A percentile compares a stretch with the other conserved stretches of the same genome.
Evolutionary conservation across 2,113 vertebrate species (phyloP).

Genomic region (Rattus rattus): DNA sequence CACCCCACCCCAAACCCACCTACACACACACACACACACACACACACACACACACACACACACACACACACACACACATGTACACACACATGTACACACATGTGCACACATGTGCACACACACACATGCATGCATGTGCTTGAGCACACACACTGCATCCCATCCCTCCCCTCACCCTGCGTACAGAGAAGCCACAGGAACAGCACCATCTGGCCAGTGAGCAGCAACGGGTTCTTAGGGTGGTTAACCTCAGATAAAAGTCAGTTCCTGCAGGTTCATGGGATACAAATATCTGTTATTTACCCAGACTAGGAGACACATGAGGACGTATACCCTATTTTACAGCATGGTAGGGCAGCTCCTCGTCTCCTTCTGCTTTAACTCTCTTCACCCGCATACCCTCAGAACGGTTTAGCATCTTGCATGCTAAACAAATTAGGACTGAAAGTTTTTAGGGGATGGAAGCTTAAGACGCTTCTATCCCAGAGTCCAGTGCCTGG

Average conservation of each 20-base stretch:
- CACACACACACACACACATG: too few relatives aligned
- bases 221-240: background rate
- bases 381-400: background rate
- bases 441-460: background rate
- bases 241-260: background rate
- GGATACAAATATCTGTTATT: background rate
- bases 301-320: background rate
- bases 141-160: too few relatives aligned
- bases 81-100: too few relatives aligned
- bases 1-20: rapidly evolving
- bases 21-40: too few relatives aligned
- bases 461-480: background rate
- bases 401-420: background rate
- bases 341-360: background rate
- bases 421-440: background rate
- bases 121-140: too few relatives aligned
- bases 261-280: background rate
- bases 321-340: background rate
- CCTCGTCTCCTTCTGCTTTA: background rate
- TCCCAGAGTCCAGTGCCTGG: background rate
- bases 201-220: conserved; percentile 78
- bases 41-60: too few relatives aligned
- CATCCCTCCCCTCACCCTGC: background rate
- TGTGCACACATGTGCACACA: too few relatives aligned
- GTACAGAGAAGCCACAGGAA: conserved; percentile 19